A percentile compares a stretch with the other conserved stretches of the same genome.
These are phyloP conservation scores for Gila orcuttii DNA, from an alignment of 2,113 vertebrate genomes.

Conservation along the genomic window DNA sequence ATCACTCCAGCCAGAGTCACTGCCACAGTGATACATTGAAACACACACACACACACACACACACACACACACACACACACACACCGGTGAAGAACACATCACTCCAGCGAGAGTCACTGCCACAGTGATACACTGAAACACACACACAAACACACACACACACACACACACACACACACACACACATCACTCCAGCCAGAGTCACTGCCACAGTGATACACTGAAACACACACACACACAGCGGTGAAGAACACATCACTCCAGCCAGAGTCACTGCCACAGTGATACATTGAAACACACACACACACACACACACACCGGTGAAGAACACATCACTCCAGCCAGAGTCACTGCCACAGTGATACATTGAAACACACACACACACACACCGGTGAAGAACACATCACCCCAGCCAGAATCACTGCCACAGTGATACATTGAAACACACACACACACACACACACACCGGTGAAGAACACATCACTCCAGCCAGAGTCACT, in stretches of 20 bases:
- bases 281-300: conserved; percentile 76
- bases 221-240: conserved; percentile 56
- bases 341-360: conserved; percentile 80
- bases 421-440: conserved; percentile 83
- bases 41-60: neutral
- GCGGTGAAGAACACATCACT: conserved; percentile 81
- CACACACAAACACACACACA: no score
- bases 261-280: conserved; percentile 83
- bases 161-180: neutral
- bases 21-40: conserved; percentile 82
- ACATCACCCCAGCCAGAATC: conserved; percentile 81
- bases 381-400: conserved; percentile 63
- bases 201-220: conserved; percentile 81
- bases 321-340: conserved; percentile 86
- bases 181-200: conserved; percentile 82
- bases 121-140: conserved; percentile 79
- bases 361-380: conserved; percentile 69
- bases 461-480: conserved; percentile 78
- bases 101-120: conserved; percentile 83
- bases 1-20: conserved; percentile 81
- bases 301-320: neutral
- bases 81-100: conserved; percentile 71
- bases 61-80: neutral
- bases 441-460: conserved; percentile 25
- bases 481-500: conserved; percentile 83